phyloP scores from a whole-genome alignment of 2,113 vertebrate species.

The Trachemys scripta region DNA sequence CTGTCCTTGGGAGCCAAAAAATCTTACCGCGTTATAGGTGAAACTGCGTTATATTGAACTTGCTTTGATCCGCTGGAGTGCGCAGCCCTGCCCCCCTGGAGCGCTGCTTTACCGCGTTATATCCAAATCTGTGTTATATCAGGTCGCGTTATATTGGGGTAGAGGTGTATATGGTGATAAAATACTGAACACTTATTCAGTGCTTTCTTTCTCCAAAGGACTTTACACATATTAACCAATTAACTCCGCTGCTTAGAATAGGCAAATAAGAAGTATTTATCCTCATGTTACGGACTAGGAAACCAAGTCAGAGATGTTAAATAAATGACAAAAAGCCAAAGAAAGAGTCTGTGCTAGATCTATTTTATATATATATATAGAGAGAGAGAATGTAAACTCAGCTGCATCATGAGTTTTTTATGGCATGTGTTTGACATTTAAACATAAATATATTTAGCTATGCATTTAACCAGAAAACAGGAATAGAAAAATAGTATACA shows the following conservation, averaged over 20 bases:
- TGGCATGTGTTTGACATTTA: background rate
- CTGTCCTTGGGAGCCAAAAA: no score
- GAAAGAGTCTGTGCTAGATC: background rate
- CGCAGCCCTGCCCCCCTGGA: no score
- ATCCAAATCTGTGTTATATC: no score
- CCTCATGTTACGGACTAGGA: background rate
- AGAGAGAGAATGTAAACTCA: slow-evolving; percentile 6
- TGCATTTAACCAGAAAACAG: slow-evolving; percentile 40
- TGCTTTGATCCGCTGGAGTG: no score
- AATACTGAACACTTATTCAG: background rate
- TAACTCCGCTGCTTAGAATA: background rate
- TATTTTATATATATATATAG: background rate
- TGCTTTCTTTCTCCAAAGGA: background rate
- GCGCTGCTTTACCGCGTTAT: no score
- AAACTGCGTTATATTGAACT: no score
- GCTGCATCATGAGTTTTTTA: background rate
- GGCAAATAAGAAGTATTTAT: background rate
- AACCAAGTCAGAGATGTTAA: background rate
- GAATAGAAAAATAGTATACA: slow-evolving; percentile 10
- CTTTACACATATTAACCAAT: background rate
- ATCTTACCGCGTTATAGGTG: no score
- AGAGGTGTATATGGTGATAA: background rate
- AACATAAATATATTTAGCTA: background rate
- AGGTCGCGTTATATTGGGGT: no score
- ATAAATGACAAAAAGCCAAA: background rate